Evolutionary conservation across 2,888 invertebrate genomes (phyloP).

Genomic region (Ceriagrion tenellum): DNA sequence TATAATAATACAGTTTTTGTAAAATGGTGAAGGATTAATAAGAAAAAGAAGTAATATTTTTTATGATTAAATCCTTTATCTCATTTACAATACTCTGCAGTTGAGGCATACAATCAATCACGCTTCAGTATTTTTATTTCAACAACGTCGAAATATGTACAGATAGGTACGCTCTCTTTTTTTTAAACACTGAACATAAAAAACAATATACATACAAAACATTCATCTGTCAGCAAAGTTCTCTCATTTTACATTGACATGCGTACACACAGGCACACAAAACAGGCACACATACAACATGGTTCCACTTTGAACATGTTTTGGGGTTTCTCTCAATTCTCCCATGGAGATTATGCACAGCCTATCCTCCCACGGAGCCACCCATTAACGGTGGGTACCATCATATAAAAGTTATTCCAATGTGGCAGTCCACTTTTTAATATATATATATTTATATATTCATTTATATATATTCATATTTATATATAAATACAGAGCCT

Average conservation of each 20-base stretch:
- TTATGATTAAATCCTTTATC: conserved; percentile 51
- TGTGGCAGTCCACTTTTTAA: conserved; percentile 53
- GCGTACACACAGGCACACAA: conserved; percentile 45
- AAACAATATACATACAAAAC: conserved; percentile 65
- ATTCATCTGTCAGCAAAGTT: conserved; percentile 46
- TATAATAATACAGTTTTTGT: too few species aligned
- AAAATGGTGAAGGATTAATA: not conserved
- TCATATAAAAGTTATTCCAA: conserved; percentile 58
- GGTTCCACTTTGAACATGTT: conserved; percentile 48
- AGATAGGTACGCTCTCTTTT: conserved; percentile 45
- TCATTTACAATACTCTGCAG: conserved; percentile 60
- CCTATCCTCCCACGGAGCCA: conserved; percentile 47
- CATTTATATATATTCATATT: conserved; percentile 38
- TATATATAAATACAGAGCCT: conserved; percentile 41
- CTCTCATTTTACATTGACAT: conserved; percentile 42
- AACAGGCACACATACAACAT: conserved; percentile 34
- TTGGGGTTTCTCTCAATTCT: conserved; percentile 60
- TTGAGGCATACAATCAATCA: conserved; percentile 54
- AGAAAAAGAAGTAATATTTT: conserved; percentile 30
- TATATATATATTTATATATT: conserved; percentile 51
- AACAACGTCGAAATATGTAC: conserved; percentile 54
- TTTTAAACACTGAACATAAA: conserved; percentile 51
- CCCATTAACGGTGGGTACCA: conserved; percentile 41
- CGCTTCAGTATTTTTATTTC: conserved; percentile 28
- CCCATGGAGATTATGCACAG: conserved; percentile 63